Evolutionary conservation across 2,888 invertebrate species (phyloP), one percentile per base, ranked within the genome.

Genomic region (Neria commutata): DNA sequence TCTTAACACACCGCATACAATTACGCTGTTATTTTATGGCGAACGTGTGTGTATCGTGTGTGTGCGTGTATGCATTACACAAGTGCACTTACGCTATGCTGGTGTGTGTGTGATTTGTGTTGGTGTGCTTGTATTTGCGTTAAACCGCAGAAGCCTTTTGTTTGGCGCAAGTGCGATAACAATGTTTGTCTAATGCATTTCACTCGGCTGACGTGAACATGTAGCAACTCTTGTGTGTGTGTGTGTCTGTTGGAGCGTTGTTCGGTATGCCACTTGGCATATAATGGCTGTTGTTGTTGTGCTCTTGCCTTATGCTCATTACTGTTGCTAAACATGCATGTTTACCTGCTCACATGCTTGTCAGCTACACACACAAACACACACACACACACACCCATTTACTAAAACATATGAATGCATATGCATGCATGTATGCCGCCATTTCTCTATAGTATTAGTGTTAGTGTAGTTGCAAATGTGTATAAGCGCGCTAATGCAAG

Each of bases 91-190:
- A 11, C 29, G 6, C 29, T 11, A 29, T 29, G 29, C 29, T 6
- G 29, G 29, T 29, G 29, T 37, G 16, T 37, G 16, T 37, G 6
- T 14, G 6, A 37, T 37, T 8, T 37, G 37, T 37, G 37, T 37
- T 8, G 6, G 6, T 37, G n/a, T n/a, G 37, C 4, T 8, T 37
- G 37, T 29, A 11, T 11, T 29, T 29, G 29, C 11, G 29, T 29
- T 29, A 37, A n/a, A 37, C 37, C 37, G n/a, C 37, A 37, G n/a
- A 37, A n/a, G 37, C 37, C 37, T 37, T 37, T 37, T 37, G 37
- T 37, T 37, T 37, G 37, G 37, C 37, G 6, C 16, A 11, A 4
- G 37, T 11, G 37, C 37, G 37, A 37, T 8, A 37, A n/a, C 37
- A n/a, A 14, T 37, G 16, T 37, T 37, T 37, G 37, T n/a, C n/a